These are phyloP conservation scores for Dicyrtomina minuta DNA, from an alignment of 2,888 invertebrate genomes.

Conservation along the genomic window DNA sequence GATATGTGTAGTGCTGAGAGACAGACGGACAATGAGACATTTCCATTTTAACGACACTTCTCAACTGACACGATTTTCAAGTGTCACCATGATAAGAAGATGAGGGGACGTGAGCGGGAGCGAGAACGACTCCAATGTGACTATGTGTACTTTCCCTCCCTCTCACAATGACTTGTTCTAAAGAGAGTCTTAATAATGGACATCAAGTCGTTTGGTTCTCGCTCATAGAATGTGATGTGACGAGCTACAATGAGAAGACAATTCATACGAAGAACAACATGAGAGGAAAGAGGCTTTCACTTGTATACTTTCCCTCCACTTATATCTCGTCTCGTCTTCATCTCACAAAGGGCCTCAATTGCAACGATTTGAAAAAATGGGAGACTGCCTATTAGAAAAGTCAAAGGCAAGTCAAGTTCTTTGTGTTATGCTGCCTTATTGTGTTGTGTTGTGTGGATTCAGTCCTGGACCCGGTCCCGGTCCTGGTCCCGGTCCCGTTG, in stretches of 20 bases:
- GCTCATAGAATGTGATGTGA: no score
- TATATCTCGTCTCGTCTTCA: background rate
- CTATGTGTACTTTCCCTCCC: background rate
- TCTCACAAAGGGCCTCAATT: no score
- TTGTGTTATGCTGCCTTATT: no score
- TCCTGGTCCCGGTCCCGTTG: no score
- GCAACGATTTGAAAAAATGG: no score
- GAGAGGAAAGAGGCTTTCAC: no score
- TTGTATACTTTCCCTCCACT: background rate
- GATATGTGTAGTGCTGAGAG: background rate
- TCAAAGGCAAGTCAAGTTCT: no score
- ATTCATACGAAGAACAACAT: conserved; percentile 13
- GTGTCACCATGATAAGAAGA: background rate
- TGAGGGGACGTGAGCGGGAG: background rate
- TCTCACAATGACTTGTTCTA: background rate
- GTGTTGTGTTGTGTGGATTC: no score
- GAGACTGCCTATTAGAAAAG: no score
- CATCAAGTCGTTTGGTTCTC: conserved; percentile 12
- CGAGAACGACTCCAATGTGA: conserved; percentile 1
- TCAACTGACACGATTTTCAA: conserved; percentile 16
- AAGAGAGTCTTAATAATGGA: conserved; percentile 12
- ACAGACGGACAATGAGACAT: conserved; percentile 24
- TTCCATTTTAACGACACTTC: conserved; percentile 25
- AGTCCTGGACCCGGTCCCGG: no score
- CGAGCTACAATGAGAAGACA: background rate